Evolutionary conservation across 2,797 vertebrate genomes (phyloP).

Genomic region (Chiloscyllium punctatum): DNA sequence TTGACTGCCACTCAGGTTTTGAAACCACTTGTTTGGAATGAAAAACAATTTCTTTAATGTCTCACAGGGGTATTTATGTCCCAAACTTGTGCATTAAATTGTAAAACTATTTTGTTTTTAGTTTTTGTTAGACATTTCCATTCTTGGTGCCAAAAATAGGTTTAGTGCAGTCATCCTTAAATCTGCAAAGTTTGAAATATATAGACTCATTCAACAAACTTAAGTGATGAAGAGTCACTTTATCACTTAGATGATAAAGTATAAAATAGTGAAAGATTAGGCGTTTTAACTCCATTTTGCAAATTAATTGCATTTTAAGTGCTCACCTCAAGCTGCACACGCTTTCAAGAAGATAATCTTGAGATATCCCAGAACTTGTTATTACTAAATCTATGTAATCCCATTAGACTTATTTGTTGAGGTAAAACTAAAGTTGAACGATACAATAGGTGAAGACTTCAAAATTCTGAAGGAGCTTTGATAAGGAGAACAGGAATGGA

Average conservation of each 20-base stretch:
- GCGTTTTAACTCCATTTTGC: neutral
- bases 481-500: neutral
- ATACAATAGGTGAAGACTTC: neutral
- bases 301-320: constrained; percentile 13
- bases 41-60: neutral
- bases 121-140: constrained; percentile 8
- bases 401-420: constrained; percentile 16
- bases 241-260: neutral
- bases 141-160: neutral
- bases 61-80: neutral
- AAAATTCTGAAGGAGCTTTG: constrained; percentile 16
- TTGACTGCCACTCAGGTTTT: neutral
- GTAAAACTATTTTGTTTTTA: neutral
- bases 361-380: constrained; percentile 4
- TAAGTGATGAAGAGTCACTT: constrained; percentile 21
- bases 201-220: neutral
- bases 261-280: neutral
- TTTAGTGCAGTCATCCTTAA: neutral
- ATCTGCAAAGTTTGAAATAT: neutral
- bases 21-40: neutral
- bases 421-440: constrained; percentile 8
- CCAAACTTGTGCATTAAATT: neutral
- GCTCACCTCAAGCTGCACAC: neutral
- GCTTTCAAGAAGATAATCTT: neutral
- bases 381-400: neutral